Conservation (phyloP, 2,797 vertebrate species). For the Sebastes itinus region DNA sequence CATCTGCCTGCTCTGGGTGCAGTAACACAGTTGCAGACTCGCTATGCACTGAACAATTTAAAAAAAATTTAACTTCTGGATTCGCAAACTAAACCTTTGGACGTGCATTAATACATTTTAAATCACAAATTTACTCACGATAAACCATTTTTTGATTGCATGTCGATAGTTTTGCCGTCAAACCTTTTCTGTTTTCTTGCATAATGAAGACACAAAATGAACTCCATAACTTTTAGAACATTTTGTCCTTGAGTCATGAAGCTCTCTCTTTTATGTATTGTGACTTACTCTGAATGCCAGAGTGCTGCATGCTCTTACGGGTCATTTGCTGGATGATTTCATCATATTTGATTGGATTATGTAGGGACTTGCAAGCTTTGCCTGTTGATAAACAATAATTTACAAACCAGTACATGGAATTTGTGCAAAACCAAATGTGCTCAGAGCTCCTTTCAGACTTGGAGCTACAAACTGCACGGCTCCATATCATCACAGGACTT, state of each 20-base stretch:
- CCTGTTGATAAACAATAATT: too few species aligned
- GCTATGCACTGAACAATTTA: not conserved
- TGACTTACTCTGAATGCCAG: not conserved
- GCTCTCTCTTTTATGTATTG: not conserved
- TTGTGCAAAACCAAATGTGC: not conserved
- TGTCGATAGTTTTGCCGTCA: too few species aligned
- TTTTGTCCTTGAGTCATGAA: too few species aligned
- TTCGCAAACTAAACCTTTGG: too few species aligned
- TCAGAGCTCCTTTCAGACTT: too few species aligned
- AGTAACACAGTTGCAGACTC: not conserved
- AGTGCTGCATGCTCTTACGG: too few species aligned
- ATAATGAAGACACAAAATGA: not conserved
- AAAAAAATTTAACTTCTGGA: too few species aligned
- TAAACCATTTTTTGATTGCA: too few species aligned
- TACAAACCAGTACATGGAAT: not conserved
- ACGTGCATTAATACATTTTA: too few species aligned
- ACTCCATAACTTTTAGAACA: not conserved
- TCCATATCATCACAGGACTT: constrained; percentile 5
- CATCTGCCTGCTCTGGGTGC: not conserved
- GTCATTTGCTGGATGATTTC: not conserved
- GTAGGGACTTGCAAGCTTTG: too few species aligned
- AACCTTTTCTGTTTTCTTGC: not conserved
- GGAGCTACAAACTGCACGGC: not conserved
- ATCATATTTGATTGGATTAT: not conserved
- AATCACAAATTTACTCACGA: too few species aligned